phyloP scores from a whole-genome alignment of 2,797 vertebrate genomes.

The Triplophysa bombifrons region DNA sequence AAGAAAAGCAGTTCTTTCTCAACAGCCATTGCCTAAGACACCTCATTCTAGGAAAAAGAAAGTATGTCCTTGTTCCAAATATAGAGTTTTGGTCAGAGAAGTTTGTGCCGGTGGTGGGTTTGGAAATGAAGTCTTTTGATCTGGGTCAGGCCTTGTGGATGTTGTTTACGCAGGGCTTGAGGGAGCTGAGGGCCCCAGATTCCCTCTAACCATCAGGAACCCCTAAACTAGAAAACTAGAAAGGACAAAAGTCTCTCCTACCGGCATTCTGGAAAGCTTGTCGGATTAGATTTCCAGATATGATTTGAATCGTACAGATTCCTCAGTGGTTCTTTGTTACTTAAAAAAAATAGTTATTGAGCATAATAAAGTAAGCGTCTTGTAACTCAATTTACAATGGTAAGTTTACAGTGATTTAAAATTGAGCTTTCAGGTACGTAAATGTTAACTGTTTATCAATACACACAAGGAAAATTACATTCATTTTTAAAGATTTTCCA shows the following conservation, averaged over 20 bases:
- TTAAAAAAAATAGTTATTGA: too few species aligned
- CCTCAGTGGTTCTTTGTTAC: background rate
- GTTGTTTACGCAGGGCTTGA: constrained; percentile 74
- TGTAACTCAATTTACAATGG: too few species aligned
- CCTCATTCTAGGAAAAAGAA: constrained; percentile 76
- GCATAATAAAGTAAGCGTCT: too few species aligned
- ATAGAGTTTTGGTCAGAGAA: constrained; percentile 74
- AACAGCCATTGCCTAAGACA: constrained; percentile 76
- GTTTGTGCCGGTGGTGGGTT: constrained; percentile 78
- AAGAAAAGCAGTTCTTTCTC: constrained; percentile 71
- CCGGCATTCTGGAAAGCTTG: background rate
- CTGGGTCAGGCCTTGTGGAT: constrained; percentile 74
- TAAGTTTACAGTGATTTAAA: too few species aligned
- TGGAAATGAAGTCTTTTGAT: constrained; percentile 81
- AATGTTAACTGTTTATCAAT: too few species aligned
- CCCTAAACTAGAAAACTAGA: constrained; percentile 50
- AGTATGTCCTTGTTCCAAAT: constrained; percentile 77
- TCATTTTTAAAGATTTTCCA: too few species aligned
- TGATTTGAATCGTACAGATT: background rate
- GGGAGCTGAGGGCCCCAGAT: constrained; percentile 41
- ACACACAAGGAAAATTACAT: too few species aligned
- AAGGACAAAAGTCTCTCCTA: constrained; percentile 3
- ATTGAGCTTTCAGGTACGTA: too few species aligned
- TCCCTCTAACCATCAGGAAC: constrained; percentile 30
- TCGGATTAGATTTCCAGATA: background rate